A percentile compares a stretch with the other conserved stretches of the same genome.
phyloP scores from a whole-genome alignment of 2,113 vertebrate species.

The Notarius lentiginosus region DNA sequence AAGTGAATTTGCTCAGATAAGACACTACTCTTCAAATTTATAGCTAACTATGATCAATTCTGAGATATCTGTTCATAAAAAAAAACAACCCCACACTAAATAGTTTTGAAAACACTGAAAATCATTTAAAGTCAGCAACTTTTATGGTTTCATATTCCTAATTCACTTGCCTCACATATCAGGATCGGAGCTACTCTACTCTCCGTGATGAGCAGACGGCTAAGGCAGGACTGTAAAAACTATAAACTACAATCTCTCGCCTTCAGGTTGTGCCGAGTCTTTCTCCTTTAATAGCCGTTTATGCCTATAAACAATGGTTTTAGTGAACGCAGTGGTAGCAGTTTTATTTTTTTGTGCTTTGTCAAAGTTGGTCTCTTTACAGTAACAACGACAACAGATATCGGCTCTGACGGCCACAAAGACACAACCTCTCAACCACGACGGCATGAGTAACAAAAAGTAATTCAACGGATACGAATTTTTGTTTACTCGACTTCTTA shows the following conservation, averaged over 20 bases:
- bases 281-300: conserved; percentile 8
- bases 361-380: not conserved
- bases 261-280: not conserved
- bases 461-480: not conserved
- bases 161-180: not conserved
- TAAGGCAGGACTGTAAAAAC: not conserved
- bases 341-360: not conserved
- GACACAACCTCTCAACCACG: not conserved
- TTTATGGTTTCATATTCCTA: not conserved
- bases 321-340: conserved; percentile 26
- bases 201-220: not conserved
- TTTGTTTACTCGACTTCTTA: not conserved
- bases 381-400: not conserved
- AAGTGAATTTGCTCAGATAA: not conserved
- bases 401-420: not conserved
- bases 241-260: not conserved
- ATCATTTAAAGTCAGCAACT: not conserved
- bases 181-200: not conserved
- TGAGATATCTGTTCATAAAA: not conserved
- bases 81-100: not conserved
- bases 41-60: not conserved
- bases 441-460: not conserved
- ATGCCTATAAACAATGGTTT: not conserved
- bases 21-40: too few relatives aligned
- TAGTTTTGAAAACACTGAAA: conserved; percentile 2